Base-by-base conservation (phyloP, 2,888 invertebrate genomes). In the Idaea straminata region DNA sequence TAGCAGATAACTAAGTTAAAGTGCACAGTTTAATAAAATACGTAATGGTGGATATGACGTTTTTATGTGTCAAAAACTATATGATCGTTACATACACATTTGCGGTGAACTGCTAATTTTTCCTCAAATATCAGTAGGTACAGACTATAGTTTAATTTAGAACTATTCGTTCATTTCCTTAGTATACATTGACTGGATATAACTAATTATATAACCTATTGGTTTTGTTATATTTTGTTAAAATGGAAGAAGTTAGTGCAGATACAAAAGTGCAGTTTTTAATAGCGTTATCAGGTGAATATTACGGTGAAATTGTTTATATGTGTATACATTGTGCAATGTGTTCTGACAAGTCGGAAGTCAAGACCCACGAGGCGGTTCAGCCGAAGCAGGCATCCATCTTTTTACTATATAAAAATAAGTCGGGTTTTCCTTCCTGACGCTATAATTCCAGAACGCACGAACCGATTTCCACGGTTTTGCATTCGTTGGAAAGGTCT, bases 191-290 rank as follows among this genome's bases (percentile, higher is more conserved):
- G 64, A 64, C 62, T 62, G 62, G 62, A 62, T 65, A 47, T 47
- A 6, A 10, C 47, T 38, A 36, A 10, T 61, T 34, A 38, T 25
- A 16, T 59, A 15, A 47, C 10, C 10, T 47, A 47, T 5, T 47
- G 47, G 25, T 25, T 47, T 1, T n/a, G 5, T n/a, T 62, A 0
- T 64, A 57, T 35, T 3, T 61, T 15, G 16, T 62, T 34, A 69
- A 66, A 69, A 75, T 77, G 77, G 74, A 75, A 63, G 72, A 71
- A 61, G 67, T 64, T 0, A 74, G 72, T 64, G 64, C 63, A 15
- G 70, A 72, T 61, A 73, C 74, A 36, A 75, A 68, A 71, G 72
- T 77, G 64, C 81, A 81, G 69, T 81, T 77, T 67, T 67, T 79
- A 35, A 73, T 73, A 16, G 73, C 78, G 13, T 72, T 81, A n/a